Conservation (phyloP, 2,797 vertebrate species). For the Decapterus maruadsi region DNA sequence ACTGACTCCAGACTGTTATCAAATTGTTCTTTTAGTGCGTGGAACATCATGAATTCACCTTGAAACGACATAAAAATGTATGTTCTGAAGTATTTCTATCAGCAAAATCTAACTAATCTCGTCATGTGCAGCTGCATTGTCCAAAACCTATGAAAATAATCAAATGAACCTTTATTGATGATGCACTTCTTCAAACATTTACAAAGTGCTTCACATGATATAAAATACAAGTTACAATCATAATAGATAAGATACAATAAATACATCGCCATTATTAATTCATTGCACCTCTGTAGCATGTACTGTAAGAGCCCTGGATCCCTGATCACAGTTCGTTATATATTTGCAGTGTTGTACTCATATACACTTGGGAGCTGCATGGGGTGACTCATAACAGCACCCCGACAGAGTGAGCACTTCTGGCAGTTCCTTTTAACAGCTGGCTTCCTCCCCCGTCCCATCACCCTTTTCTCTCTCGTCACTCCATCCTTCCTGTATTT, state of each 20-base stretch:
- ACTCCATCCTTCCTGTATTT: neutral
- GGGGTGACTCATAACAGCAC: neutral
- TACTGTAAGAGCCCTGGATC: neutral
- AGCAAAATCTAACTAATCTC: neutral
- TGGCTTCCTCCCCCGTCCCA: neutral
- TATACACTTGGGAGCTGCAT: neutral
- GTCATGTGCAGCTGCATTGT: neutral
- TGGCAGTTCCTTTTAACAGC: neutral
- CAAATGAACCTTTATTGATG: neutral
- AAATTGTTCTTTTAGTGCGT: neutral
- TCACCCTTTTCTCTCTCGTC: neutral
- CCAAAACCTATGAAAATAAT: neutral
- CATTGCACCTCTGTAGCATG: neutral
- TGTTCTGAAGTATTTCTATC: neutral
- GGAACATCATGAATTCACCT: neutral
- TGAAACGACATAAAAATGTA: neutral
- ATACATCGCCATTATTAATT: neutral
- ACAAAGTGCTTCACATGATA: neutral
- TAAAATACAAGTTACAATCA: neutral
- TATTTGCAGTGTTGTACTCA: neutral
- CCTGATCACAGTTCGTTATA: neutral
- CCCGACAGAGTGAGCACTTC: neutral
- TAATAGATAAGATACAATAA: neutral
- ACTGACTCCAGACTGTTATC: neutral
- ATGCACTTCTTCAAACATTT: neutral